Conservation (phyloP, 2,113 vertebrate species). For the Gymnarchus niloticus region DNA sequence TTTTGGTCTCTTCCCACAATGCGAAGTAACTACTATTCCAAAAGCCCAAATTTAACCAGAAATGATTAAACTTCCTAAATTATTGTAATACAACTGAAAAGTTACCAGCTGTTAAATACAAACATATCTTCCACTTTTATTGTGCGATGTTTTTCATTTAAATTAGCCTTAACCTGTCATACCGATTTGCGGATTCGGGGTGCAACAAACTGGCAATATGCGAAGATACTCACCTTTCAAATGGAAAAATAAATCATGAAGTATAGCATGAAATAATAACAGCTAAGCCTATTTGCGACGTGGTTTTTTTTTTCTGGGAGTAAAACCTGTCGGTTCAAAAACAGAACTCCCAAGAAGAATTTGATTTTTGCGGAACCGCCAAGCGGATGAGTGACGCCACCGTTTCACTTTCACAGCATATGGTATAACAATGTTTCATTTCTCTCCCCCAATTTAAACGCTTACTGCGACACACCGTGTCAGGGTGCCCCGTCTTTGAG, state of each 20-base stretch:
- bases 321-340: not conserved
- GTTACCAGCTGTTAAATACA: no score
- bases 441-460: not conserved
- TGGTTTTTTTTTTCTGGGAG: not conserved
- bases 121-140: no score
- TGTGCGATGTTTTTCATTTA: no score
- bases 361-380: slow-evolving; percentile 3
- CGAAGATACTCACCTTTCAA: not conserved
- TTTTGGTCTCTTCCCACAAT: no score
- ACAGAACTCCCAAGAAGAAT: not conserved
- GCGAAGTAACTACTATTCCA: no score
- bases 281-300: not conserved
- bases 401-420: no score
- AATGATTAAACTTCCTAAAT: no score
- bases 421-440: no score
- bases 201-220: not conserved
- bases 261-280: not conserved
- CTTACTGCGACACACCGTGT: not conserved
- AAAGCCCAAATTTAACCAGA: no score
- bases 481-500: not conserved
- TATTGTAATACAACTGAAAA: no score
- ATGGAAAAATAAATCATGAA: not conserved
- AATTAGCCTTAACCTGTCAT: not conserved
- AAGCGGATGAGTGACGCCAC: not conserved
- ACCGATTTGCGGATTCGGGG: not conserved